A percentile compares a stretch with the other conserved stretches of the same genome.
Evolutionary conservation across 2,888 invertebrate species (phyloP).

Genomic region (Lymantria dispar): DNA sequence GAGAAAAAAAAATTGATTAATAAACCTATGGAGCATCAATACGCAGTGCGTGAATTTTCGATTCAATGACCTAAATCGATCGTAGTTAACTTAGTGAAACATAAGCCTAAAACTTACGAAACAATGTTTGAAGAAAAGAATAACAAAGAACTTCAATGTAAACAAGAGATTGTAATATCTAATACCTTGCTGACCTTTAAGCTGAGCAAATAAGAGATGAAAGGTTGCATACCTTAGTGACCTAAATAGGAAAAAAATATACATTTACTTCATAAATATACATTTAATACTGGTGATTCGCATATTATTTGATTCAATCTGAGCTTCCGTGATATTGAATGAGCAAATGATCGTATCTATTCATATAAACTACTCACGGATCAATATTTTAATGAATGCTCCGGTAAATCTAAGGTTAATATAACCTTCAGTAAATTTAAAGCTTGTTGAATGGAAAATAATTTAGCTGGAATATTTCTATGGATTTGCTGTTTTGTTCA

Average conservation of each 20-base stretch:
- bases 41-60: too few relatives aligned
- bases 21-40: too few relatives aligned
- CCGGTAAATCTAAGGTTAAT: conserved; percentile 44
- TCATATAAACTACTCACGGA: conserved; percentile 25
- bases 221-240: conserved; percentile 17
- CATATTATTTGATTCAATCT: conserved; percentile 5
- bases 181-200: conserved; percentile 1
- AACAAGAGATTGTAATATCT: conserved; percentile 2
- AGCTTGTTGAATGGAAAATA: conserved; percentile 14
- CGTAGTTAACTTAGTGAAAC: too few relatives aligned
- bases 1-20: too few relatives aligned
- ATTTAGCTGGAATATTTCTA: conserved; percentile 10
- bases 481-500: not conserved
- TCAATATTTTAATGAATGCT: conserved; percentile 49
- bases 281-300: conserved; percentile 2
- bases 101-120: not conserved
- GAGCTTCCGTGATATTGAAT: conserved; percentile 12
- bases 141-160: conserved; percentile 2
- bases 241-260: conserved; percentile 8
- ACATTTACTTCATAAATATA: conserved; percentile 4
- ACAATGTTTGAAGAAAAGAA: not conserved
- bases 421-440: conserved; percentile 30
- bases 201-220: conserved; percentile 13
- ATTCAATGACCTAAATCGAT: too few relatives aligned
- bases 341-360: conserved; percentile 5